Conservation (phyloP, 2,888 invertebrate genomes). For the Pteria penguin region DNA sequence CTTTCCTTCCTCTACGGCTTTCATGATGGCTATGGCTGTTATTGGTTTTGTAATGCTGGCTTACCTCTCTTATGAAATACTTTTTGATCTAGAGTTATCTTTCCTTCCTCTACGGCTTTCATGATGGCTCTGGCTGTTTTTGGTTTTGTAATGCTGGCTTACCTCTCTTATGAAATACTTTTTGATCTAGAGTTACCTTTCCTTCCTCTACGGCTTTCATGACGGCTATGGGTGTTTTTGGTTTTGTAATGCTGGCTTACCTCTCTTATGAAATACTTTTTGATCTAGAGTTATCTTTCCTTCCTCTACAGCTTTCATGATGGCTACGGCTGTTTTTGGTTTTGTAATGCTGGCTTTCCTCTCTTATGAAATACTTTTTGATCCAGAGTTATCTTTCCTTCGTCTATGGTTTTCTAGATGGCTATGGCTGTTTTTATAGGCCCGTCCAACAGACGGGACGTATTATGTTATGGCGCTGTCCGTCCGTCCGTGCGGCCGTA, state of each 20-base stretch:
- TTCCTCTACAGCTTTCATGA: conserved; percentile 44
- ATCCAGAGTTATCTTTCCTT: conserved; percentile 49
- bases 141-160: conserved; percentile 74
- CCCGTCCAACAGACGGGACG: conserved; percentile 65
- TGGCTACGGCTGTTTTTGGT: conserved; percentile 67
- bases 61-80: conserved; percentile 67
- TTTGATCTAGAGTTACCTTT: not conserved
- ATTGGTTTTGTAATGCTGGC: conserved; percentile 63
- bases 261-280: conserved; percentile 66
- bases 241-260: conserved; percentile 74
- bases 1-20: conserved; percentile 9
- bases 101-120: too few relatives aligned
- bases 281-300: conserved; percentile 51
- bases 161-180: too few relatives aligned
- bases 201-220: conserved; percentile 39
- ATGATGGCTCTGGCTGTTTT: conserved; percentile 69
- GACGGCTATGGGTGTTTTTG: conserved; percentile 68
- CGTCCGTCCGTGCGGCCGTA: too few relatives aligned
- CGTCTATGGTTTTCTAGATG: conserved; percentile 46
- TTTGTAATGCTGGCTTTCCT: conserved; percentile 75
- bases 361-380: conserved; percentile 65
- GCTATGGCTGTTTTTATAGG: conserved; percentile 65
- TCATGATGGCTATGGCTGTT: conserved; percentile 68
- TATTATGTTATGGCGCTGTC: conserved; percentile 56
- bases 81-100: conserved; percentile 54